These are phyloP conservation scores for Brachylomia viminalis DNA, from an alignment of 2,888 invertebrate species.

Conservation along the genomic window DNA sequence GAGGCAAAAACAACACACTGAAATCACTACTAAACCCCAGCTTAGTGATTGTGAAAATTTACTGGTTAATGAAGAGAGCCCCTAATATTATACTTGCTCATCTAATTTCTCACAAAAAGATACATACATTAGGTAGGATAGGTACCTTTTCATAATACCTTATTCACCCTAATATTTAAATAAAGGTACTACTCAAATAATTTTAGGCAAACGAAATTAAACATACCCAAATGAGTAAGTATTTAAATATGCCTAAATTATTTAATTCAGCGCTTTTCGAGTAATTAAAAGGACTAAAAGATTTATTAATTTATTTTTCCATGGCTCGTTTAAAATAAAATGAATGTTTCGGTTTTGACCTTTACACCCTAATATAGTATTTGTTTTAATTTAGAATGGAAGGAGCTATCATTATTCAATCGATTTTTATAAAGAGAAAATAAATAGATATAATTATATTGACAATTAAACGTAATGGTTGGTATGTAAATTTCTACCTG, in stretches of 20 bases:
- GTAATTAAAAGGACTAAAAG: slow-evolving; percentile 23
- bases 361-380: slow-evolving; percentile 16
- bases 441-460: no score
- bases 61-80: neutral
- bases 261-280: slow-evolving; percentile 31
- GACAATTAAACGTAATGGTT: no score
- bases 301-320: slow-evolving; percentile 37
- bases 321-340: neutral
- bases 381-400: slow-evolving; percentile 5
- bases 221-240: slow-evolving; percentile 6
- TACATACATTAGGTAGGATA: neutral
- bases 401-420: neutral
- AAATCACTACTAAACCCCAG: neutral
- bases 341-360: slow-evolving; percentile 1
- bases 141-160: slow-evolving; percentile 2
- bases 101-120: neutral
- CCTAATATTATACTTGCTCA: neutral
- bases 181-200: slow-evolving; percentile 31
- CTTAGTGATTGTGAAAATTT: neutral
- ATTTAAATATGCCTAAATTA: slow-evolving; percentile 43
- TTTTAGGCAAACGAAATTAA: slow-evolving; percentile 35
- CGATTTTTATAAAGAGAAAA: neutral
- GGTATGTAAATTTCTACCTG: no score
- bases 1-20: neutral
- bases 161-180: slow-evolving; percentile 27